A percentile compares a stretch with the other conserved stretches of the same genome.
Evolutionary conservation across 1,140 invertebrate species (phyloP).

Genomic region (Tribolium madens): DNA sequence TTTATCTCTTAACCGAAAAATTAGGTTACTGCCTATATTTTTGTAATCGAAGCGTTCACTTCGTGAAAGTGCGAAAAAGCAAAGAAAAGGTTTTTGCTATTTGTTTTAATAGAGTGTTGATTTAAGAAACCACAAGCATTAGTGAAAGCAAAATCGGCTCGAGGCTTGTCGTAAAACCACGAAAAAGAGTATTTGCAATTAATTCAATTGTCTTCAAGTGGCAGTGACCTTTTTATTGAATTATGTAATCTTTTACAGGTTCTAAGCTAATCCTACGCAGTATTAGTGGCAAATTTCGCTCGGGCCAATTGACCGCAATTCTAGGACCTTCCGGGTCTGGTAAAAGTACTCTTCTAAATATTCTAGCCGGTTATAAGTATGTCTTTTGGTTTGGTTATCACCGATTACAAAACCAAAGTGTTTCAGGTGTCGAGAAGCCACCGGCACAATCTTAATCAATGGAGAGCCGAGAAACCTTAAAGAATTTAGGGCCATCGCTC

Average conservation of each 20-base stretch:
- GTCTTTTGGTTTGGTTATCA: conserved; percentile 50
- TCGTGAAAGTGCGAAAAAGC: not conserved
- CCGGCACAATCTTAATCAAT: conserved; percentile 80
- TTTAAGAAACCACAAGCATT: not conserved
- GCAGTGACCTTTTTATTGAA: not conserved
- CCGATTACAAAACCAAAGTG: not conserved
- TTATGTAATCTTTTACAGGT: conserved; percentile 66
- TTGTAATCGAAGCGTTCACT: not conserved
- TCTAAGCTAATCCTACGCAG: conserved; percentile 78
- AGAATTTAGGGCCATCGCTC: conserved; percentile 86
- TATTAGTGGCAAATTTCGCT: conserved; percentile 79
- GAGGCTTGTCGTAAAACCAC: not conserved
- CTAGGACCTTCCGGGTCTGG: conserved; percentile 91
- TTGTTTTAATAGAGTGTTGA: not conserved
- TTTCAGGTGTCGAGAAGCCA: conserved; percentile 65
- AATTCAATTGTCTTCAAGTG: not conserved
- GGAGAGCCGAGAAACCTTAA: conserved; percentile 79
- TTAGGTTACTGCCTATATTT: no score
- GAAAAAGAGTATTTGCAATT: not conserved
- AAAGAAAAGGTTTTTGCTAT: not conserved
- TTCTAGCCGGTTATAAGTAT: conserved; percentile 89
- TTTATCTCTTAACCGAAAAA: not conserved
- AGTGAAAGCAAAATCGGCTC: not conserved
- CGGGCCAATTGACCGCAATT: conserved; percentile 85
- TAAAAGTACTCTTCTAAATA: conserved; percentile 89